These are phyloP conservation scores for Labroides dimidiatus DNA, from an alignment of 2,797 vertebrate species.

Conservation along the genomic window DNA sequence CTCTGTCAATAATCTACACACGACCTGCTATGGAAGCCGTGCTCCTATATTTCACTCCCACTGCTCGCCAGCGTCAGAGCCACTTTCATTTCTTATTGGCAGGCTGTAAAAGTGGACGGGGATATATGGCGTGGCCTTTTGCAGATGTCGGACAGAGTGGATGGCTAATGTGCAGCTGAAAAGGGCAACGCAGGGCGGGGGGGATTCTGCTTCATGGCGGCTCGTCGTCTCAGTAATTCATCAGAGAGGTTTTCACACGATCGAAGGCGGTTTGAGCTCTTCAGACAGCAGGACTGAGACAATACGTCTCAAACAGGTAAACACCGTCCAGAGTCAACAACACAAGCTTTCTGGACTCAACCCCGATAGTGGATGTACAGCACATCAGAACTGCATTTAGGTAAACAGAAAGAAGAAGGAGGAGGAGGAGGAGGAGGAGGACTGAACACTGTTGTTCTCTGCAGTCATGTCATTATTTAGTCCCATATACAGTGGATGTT, in stretches of 20 bases:
- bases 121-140: constrained; percentile 72
- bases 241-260: neutral
- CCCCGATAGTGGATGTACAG: too few relatives aligned
- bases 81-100: constrained; percentile 70
- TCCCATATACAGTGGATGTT: neutral
- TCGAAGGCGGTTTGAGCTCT: neutral
- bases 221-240: neutral
- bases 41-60: constrained; percentile 56
- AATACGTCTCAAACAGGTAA: neutral
- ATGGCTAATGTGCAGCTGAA: constrained; percentile 56
- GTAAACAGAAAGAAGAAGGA: too few relatives aligned
- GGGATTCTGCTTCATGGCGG: constrained; percentile 4
- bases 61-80: constrained; percentile 38
- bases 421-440: too few relatives aligned
- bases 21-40: constrained; percentile 28
- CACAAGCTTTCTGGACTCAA: too few relatives aligned
- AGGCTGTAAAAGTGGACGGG: constrained; percentile 65
- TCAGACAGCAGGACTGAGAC: neutral
- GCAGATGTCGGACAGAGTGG: constrained; percentile 44
- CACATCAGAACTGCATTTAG: too few relatives aligned
- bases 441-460: neutral
- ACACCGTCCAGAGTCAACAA: neutral
- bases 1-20: constrained; percentile 60
- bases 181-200: constrained; percentile 48
- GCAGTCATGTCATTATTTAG: neutral